Conservation (phyloP, 2,113 vertebrate species). For the Halcyon malimbica region DNA sequence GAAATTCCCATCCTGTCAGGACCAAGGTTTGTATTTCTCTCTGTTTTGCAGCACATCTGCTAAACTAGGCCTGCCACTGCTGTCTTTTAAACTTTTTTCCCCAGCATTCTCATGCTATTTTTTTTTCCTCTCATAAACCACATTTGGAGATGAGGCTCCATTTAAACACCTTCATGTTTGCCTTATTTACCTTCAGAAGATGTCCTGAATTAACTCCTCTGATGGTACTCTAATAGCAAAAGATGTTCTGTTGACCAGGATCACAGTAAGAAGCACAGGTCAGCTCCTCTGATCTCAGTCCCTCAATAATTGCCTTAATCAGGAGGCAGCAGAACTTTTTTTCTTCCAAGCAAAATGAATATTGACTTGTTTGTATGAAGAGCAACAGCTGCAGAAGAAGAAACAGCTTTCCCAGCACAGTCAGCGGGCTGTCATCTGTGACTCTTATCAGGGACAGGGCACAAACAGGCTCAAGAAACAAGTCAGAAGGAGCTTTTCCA, state of each 20-base stretch:
- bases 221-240: background rate
- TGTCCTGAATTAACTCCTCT: background rate
- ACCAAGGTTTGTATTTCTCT: background rate
- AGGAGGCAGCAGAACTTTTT: background rate
- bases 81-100: background rate
- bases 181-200: background rate
- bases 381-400: background rate
- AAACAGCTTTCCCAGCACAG: background rate
- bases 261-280: background rate
- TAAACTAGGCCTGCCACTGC: background rate
- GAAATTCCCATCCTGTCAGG: background rate
- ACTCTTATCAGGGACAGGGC: fast-evolving
- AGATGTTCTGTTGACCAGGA: background rate
- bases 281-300: background rate
- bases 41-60: background rate
- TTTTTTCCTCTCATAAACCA: background rate
- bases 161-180: background rate
- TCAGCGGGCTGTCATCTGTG: background rate
- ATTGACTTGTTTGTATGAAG: background rate
- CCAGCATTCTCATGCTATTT: background rate
- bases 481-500: background rate
- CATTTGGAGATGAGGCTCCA: background rate
- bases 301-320: background rate
- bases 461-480: background rate
- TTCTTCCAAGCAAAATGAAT: background rate